Percentiles rank a stretch among this genome's conserved stretches.
Evolutionary conservation across 2,888 invertebrate genomes (phyloP).

Genomic region (Zaprionus obscuricornis): DNA sequence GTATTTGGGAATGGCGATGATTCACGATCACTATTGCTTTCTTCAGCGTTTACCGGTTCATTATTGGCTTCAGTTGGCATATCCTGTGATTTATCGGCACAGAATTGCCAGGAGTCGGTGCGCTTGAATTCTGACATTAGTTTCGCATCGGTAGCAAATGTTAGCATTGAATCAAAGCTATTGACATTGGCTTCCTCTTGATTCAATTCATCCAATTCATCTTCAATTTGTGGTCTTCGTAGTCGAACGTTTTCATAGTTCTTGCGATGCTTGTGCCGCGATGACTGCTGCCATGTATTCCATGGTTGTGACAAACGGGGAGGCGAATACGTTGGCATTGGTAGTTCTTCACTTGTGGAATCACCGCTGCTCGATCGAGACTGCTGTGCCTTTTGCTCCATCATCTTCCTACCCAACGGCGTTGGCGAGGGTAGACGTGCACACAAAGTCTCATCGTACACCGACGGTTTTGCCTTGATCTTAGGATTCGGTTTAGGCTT

Average conservation of each 20-base stretch:
- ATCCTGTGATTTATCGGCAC: constrained; percentile 64
- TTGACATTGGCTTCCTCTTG: constrained; percentile 61
- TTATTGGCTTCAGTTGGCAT: neutral
- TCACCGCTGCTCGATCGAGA: constrained; percentile 40
- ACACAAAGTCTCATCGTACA: constrained; percentile 79
- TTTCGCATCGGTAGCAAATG: constrained; percentile 68
- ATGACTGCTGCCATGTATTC: constrained; percentile 68
- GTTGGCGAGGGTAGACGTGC: constrained; percentile 42
- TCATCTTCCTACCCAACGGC: constrained; percentile 57
- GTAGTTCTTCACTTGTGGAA: constrained; percentile 64
- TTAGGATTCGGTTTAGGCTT: constrained; percentile 59
- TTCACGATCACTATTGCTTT: too few relatives aligned
- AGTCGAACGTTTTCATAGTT: constrained; percentile 80
- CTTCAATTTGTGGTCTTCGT: constrained; percentile 74
- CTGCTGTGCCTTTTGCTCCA: constrained; percentile 54
- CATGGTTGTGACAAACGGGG: constrained; percentile 76
- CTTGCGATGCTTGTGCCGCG: constrained; percentile 74
- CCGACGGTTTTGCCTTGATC: constrained; percentile 68
- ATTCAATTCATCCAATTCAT: constrained; percentile 74
- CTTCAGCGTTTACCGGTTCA: too few relatives aligned
- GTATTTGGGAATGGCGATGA: constrained; percentile 79
- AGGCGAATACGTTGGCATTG: constrained; percentile 82
- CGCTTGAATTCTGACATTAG: constrained; percentile 80
- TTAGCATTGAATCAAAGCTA: constrained; percentile 73
- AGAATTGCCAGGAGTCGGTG: constrained; percentile 83